Base-by-base conservation (phyloP, 2,888 invertebrate genomes). In the Polydesmus complanatus region DNA sequence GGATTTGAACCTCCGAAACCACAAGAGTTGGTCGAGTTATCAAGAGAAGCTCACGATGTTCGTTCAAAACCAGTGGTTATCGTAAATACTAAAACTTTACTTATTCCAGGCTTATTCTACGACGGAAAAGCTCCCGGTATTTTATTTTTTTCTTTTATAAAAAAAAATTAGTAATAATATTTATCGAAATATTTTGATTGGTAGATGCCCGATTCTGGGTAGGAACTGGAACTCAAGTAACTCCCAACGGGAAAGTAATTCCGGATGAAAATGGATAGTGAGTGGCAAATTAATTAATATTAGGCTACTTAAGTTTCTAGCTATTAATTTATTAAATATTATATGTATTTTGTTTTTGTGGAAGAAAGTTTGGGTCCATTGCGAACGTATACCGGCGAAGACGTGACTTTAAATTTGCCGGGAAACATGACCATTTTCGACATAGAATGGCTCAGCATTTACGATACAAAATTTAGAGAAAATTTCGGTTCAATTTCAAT, bases 211-310 rank as follows among this genome's bases (percentile, higher is more conserved):
- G 85, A 73, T 92, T 93, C 75, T 90, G 88, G 88, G 83, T 85
- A 1, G 93, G 93, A 11, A 84, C 86, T 61, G 92, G 92, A 0
- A 86, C 92, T 25, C 88, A 90, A 70, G 91, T 92, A 0, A 85
- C 85, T 14, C 80, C 85, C 53, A 84, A 85, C 68, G 93, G 92
- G 1, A 77, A 76, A 66, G 86, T 84, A 75, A 83, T 93, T 64
- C 90, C 92, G 0, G 90, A 93, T 73, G 92, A 93, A 74, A 81
- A 85, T 68, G 93, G 93, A 78, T 93, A 91, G 91, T 92, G 75
- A 85, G 89, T 82, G 14, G 3, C n/a, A 3, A 60, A 23, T 19
- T 19, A 52, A 14, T 21, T 52, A 18, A 19, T 11, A 21, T 8
- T 52, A 52, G 19, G n/a, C 21, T 23, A 14, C 26, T 18, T 11